Evolutionary conservation across 2,113 vertebrate species (phyloP), one percentile per base, ranked within the genome.

Genomic region (Epinephelus lanceolatus): DNA sequence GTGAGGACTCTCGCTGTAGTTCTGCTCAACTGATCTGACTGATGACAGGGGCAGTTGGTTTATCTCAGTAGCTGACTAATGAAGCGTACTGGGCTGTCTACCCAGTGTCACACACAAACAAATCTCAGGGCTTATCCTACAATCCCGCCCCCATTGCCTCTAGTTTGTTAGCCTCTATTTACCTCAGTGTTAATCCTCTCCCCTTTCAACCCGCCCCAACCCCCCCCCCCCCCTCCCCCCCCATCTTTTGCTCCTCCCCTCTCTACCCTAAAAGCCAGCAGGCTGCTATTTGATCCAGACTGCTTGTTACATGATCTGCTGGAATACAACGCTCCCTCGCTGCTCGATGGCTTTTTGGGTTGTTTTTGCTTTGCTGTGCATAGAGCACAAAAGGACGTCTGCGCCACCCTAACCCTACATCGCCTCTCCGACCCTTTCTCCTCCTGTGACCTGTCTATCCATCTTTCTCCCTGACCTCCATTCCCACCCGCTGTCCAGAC

Each of bases 281-380:
- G 93, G 92, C 96, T 96, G 95, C 94, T 85, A 91, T 95, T 93
- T 93, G 94, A 96, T 95, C 95, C 94, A 90, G 80, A 70, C 88
- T 83, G 94, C 94, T 88, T 93, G 92, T 94, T 96, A 96, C 92
- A 92, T 94, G 96, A 97, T 97, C 94, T 96, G 90, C 89, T 90
- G 93, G 94, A 95, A 86, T 92, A 94, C 91, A 85, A 56, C 73
- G 53, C 80, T 92, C 86, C 90, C 88, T 92, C 89, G n/a, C 93
- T 94, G 83, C 80, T 89, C 78, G 55, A 76, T 90, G 91, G 90
- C 93, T 79, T 27, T 76, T 76, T 3, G 52, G 78, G 71, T 81
- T 49, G 65, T 87, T 88, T 42, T 68, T 1, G n/a, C n/a, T 55
- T 74, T 49, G 84, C 76, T 61, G 68, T 81, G 90, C 91, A 68